Base-by-base conservation (phyloP, 2,113 vertebrate species). In the Alethe diademata region DNA sequence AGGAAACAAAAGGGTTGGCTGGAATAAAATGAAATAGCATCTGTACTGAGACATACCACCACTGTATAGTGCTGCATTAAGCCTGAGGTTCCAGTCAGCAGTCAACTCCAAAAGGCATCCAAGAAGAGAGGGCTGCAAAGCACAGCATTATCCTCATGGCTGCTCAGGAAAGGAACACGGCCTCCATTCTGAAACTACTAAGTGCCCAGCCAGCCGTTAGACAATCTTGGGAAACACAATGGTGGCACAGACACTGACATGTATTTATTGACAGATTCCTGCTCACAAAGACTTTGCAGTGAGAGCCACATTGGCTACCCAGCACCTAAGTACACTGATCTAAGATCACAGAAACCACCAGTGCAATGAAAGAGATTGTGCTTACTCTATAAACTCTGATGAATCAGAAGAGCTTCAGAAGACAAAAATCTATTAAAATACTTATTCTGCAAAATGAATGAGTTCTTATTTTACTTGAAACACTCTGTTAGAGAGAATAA, bases 231-330 rank as follows among this genome's bases (percentile, higher is more conserved):
- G 43, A 80, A 83, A 62, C 19, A 40, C 38, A 42, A 31, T 8
- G 16, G n/a, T 28, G n/a, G 74, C 54, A 69, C 9, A 65, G 53
- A 72, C 22, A 20, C 26, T 28, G 38, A 20, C 17, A 53, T 14
- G 18, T 1, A 53, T 45, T 38, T 76, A 83, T 6, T 38, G 40
- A 56, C 20, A 56, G 36, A 64, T 24, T 71, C 20, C 29, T 24
- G 20, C 8, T 60, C 60, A 69, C 22, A 38, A 69, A 31, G n/a
- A 57, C 47, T 40, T 51, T 15, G 26, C 42, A 61, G 45, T 5
- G 19, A 54, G 35, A 80, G 40, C n/a, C 3, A 0, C 15, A n/a
- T 22, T 2, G 6, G 19, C n/a, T 51, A 35, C 5, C 26, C 43
- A 79, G 57, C 35, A 90, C 18, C 13, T 40, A 45, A 29, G 13